Evolutionary conservation across 2,113 vertebrate species (phyloP).

Genomic region (Elaphurus davidianus): DNA sequence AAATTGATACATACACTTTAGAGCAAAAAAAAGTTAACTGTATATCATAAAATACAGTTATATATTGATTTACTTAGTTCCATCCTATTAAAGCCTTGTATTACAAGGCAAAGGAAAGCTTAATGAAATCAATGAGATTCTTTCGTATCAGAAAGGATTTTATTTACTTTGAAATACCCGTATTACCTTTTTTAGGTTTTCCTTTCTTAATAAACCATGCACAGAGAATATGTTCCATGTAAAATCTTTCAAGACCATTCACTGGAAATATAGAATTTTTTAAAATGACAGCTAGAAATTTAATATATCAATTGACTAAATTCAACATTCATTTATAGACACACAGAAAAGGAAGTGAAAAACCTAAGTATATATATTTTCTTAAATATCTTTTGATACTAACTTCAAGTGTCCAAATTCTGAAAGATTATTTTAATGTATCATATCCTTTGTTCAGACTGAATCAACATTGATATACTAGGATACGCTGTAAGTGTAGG

Average conservation of each 20-base stretch:
- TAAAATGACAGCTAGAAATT: slow-evolving; percentile 43
- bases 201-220: slow-evolving; percentile 38
- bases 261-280: slow-evolving; percentile 42
- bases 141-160: slow-evolving; percentile 58
- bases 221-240: slow-evolving; percentile 46
- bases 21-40: neutral
- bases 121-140: slow-evolving; percentile 48
- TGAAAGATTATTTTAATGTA: neutral
- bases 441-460: neutral
- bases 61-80: slow-evolving; percentile 38
- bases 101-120: slow-evolving; percentile 74
- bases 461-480: neutral
- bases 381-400: slow-evolving; percentile 23
- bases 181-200: slow-evolving; percentile 48
- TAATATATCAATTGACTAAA: slow-evolving; percentile 43
- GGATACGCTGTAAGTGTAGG: neutral
- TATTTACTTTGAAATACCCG: slow-evolving; percentile 69
- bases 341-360: slow-evolving; percentile 46
- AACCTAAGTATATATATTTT: slow-evolving; percentile 5
- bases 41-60: slow-evolving; percentile 11
- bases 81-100: slow-evolving; percentile 1
- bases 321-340: slow-evolving; percentile 28
- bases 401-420: neutral
- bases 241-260: slow-evolving; percentile 54
- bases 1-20: neutral